Evolutionary conservation across 1,140 invertebrate species (phyloP).

Genomic region (Penaeus indicus): DNA sequence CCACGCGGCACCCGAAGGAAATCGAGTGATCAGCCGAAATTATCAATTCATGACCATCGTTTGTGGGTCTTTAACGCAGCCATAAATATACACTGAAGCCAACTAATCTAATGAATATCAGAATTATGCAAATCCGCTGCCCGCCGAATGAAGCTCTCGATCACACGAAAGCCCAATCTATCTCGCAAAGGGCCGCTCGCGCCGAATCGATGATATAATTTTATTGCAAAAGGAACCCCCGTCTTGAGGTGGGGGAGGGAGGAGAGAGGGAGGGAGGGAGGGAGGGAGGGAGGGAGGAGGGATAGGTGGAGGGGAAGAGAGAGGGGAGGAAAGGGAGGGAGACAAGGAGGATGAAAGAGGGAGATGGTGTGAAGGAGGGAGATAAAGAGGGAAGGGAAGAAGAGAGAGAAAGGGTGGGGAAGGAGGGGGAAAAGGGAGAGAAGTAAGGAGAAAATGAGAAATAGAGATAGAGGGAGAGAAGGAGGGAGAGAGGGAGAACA

Average conservation of each 20-base stretch:
- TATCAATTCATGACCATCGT: no score
- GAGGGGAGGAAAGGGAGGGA: background rate
- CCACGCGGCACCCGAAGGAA: no score
- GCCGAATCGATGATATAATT: background rate
- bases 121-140: no score
- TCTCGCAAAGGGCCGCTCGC: no score
- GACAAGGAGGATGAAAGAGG: background rate
- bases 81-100: no score
- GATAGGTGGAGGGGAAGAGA: background rate
- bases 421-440: background rate
- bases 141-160: no score
- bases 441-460: background rate
- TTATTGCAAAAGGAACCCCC: background rate
- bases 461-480: slow-evolving; percentile 19
- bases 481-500: background rate
- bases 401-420: slow-evolving; percentile 19
- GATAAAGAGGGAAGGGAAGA: background rate
- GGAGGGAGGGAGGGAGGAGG: background rate
- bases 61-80: no score
- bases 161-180: no score
- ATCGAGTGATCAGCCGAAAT: no score
- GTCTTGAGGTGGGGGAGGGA: background rate
- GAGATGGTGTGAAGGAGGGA: background rate
- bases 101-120: no score
- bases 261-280: background rate